Evolutionary conservation across 2,113 vertebrate species (phyloP).

Genomic region (Euleptes europaea): DNA sequence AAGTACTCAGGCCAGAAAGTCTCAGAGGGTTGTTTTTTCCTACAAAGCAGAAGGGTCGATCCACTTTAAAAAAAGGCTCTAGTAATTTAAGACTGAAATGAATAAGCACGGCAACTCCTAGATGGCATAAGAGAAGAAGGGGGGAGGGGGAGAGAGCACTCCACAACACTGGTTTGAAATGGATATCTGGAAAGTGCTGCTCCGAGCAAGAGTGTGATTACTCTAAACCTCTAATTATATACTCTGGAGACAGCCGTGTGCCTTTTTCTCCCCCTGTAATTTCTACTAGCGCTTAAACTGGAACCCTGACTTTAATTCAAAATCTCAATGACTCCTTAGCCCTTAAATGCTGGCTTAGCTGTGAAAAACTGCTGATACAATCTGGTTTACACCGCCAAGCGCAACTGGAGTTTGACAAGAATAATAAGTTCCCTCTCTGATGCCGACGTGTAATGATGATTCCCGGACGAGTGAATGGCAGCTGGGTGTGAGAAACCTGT

Average conservation of each 20-base stretch:
- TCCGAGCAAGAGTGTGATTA: conserved; percentile 56
- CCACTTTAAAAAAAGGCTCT: background rate
- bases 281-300: conserved; percentile 61
- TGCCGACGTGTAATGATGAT: conserved; percentile 44
- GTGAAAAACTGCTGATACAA: conserved; percentile 42
- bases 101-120: conserved; percentile 20
- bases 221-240: conserved; percentile 62
- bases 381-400: conserved; percentile 36
- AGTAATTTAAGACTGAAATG: conserved; percentile 31
- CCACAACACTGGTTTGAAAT: conserved; percentile 22
- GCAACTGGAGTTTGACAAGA: conserved; percentile 46
- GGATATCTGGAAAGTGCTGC: conserved; percentile 45
- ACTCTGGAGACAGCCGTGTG: conserved; percentile 43
- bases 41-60: conserved; percentile 25
- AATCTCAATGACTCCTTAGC: conserved; percentile 61
- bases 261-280: conserved; percentile 54
- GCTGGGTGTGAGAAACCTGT: conserved; percentile 31
- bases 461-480: conserved; percentile 41
- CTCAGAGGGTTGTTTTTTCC: background rate
- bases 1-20: conserved; percentile 13
- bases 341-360: conserved; percentile 57
- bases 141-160: conserved; percentile 18
- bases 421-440: conserved; percentile 44
- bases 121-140: background rate
- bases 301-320: conserved; percentile 67